Evolutionary conservation across 1,140 invertebrate genomes (phyloP).

Genomic region (Notospermus geniculatus): DNA sequence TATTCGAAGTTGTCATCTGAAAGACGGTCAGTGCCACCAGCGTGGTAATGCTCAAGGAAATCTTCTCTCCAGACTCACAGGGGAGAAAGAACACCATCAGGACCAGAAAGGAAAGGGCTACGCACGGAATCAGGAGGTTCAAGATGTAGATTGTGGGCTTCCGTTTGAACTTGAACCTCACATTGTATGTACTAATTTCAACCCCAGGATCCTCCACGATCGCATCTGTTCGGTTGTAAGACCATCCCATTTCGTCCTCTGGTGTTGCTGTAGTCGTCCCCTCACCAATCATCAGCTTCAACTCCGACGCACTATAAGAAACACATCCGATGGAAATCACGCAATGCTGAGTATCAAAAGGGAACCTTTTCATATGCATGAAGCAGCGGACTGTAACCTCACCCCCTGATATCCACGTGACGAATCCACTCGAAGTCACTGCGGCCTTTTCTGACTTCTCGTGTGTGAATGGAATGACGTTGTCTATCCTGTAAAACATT

Average conservation of each 20-base stretch:
- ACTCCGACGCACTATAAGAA: too few species aligned
- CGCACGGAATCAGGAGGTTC: constrained; percentile 30
- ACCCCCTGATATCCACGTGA: neutral
- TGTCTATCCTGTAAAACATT: too few species aligned
- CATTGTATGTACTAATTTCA: too few species aligned
- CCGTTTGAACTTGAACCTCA: too few species aligned
- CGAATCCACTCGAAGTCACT: neutral
- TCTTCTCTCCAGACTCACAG: constrained; percentile 31
- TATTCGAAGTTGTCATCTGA: constrained; percentile 36
- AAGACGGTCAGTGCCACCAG: constrained; percentile 39
- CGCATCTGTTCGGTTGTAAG: too few species aligned
- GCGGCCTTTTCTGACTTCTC: too few species aligned
- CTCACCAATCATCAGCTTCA: too few species aligned
- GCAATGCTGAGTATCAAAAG: neutral
- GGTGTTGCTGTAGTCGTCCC: too few species aligned
- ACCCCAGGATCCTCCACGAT: too few species aligned
- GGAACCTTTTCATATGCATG: neutral
- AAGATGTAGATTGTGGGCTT: constrained; percentile 26
- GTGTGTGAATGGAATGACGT: too few species aligned
- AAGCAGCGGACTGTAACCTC: neutral
- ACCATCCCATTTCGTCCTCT: too few species aligned
- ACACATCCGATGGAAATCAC: too few species aligned
- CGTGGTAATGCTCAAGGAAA: constrained; percentile 33
- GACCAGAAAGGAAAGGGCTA: constrained; percentile 28
- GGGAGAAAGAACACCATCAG: constrained; percentile 29